Base-by-base conservation (phyloP, 2,113 vertebrate species). In the Scopus umbretta region DNA sequence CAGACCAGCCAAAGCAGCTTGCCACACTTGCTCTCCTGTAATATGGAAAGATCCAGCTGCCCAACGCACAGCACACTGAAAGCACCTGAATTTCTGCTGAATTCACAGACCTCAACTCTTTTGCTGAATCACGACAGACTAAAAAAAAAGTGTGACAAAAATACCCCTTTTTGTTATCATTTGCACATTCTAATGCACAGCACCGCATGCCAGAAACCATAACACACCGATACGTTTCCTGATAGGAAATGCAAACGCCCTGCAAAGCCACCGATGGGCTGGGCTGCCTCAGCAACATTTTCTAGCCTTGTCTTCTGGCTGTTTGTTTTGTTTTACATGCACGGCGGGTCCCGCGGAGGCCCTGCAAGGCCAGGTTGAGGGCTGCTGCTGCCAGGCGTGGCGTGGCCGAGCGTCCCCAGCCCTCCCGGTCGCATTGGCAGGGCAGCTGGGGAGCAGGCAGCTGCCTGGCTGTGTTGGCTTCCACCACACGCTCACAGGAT, bases 81-180 rank as follows among this genome's bases (percentile, higher is more conserved):
- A 92, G 17, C 70, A 90, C 58, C 70, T 95, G 55, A 68, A 79
- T 85, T 81, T 58, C 56, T 94, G 78, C 49, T 87, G 78, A 91
- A 85, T 90, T 63, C 62, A 75, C 27, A 45, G 53, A 72, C 66
- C 29, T 85, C 61, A 82, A 40, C 12, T 52, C 56, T 93, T 91
- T 79, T 65, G 87, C 96, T 90, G 96, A 96, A 88, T 94, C 94
- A 96, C 3, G 8, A 53, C 3, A 5, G 47, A 40, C 70, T 81
- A 13, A 89, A 95, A 91, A 78, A 61, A 72, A n/a, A 80, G 59
- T 30, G 89, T 61, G 78, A 95, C 66, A 96, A 96, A 96, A 97
- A 90, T 95, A 95, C 43, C 27, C 27, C 45, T 53, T 94, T 91
- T 82, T 86, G 52, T 95, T 97, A 73, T 91, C 66, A 72, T 87